These are phyloP conservation scores for Nibea albiflora DNA, from an alignment of 2,113 vertebrate genomes.

Conservation along the genomic window DNA sequence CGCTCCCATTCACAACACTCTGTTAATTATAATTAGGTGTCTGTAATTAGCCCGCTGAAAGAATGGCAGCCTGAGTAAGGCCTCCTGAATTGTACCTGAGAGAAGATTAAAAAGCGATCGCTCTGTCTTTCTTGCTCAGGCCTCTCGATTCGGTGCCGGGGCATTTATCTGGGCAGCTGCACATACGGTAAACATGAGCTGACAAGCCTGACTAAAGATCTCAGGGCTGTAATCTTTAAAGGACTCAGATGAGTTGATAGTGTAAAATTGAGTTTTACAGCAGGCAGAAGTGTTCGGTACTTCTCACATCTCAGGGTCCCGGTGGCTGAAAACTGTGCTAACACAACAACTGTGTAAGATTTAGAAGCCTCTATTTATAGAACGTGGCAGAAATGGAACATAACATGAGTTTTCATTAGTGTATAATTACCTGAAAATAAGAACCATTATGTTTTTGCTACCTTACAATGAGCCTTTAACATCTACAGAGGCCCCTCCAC, in stretches of 20 bases:
- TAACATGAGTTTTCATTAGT: too few species aligned
- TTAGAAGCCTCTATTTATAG: too few species aligned
- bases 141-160: conserved; percentile 23
- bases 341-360: neutral
- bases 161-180: conserved; percentile 66
- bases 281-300: conserved; percentile 49
- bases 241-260: conserved; percentile 64
- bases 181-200: conserved; percentile 67
- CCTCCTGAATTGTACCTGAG: conserved; percentile 72
- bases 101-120: conserved; percentile 71
- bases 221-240: conserved; percentile 70
- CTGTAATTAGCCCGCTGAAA: conserved; percentile 74
- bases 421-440: too few species aligned
- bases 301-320: conserved; percentile 1
- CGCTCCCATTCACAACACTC: conserved; percentile 64
- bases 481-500: too few species aligned
- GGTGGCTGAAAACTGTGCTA: neutral
- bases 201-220: conserved; percentile 75
- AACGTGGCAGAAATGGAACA: too few species aligned
- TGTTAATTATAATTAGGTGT: conserved; percentile 79
- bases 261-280: conserved; percentile 74
- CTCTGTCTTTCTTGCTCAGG: conserved; percentile 59
- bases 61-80: conserved; percentile 71
- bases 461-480: too few species aligned
- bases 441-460: too few species aligned